phyloP scores from a whole-genome alignment of 2,888 invertebrate species.

The Sthenelais limicola region DNA sequence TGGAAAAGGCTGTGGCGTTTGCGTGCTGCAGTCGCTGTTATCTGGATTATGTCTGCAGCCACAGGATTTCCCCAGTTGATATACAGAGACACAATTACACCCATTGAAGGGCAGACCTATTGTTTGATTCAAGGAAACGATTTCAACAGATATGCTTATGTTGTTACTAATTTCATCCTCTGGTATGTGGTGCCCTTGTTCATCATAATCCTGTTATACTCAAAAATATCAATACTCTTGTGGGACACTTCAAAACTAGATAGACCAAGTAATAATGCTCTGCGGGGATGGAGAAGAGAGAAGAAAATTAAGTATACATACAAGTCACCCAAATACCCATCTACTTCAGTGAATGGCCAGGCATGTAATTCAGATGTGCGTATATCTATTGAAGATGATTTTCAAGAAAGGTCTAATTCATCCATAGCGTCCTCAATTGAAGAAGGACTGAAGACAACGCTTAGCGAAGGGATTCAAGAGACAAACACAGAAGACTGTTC shows the following conservation, averaged over 20 bases:
- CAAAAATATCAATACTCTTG: constrained; percentile 6
- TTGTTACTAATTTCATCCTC: constrained; percentile 7
- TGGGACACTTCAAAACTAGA: constrained; percentile 22
- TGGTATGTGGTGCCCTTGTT: constrained; percentile 16
- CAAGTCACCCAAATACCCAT: background rate
- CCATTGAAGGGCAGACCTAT: constrained; percentile 1
- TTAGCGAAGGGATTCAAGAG: background rate
- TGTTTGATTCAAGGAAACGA: background rate
- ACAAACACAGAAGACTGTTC: background rate
- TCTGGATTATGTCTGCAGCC: constrained; percentile 5
- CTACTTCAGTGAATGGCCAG: background rate
- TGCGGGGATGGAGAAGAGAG: constrained; percentile 1
- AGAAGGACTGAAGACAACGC: background rate
- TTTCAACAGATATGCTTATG: constrained; percentile 25
- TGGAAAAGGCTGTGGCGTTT: constrained; percentile 11
- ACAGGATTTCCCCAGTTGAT: constrained; percentile 14
- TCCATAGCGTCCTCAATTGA: background rate
- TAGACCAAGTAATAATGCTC: background rate
- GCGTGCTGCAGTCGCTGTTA: background rate
- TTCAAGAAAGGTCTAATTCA: background rate
- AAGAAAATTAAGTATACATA: constrained; percentile 19
- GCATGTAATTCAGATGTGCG: background rate
- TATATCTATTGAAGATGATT: background rate
- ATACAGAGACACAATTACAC: background rate
- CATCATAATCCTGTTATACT: constrained; percentile 28